A percentile compares a stretch with the other conserved stretches of the same genome.
Conservation (phyloP, 1,140 invertebrate species). For the Gonatopus flavifemur region DNA sequence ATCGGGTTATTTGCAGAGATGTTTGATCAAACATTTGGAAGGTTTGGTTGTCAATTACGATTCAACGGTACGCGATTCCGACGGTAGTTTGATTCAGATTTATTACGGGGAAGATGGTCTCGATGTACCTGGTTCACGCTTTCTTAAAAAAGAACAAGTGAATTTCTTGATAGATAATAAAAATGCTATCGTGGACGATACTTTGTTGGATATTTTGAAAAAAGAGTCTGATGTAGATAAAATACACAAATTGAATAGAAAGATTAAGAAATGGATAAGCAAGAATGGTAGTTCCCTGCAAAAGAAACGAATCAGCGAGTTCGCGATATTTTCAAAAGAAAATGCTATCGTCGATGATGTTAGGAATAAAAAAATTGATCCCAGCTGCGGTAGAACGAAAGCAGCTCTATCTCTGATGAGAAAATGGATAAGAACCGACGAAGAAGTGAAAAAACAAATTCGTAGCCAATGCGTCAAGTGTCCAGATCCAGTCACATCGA, state of each 20-base stretch:
- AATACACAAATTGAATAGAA: conserved; percentile 58
- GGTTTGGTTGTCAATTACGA: conserved; percentile 91
- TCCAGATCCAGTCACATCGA: conserved; percentile 75
- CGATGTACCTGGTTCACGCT: conserved; percentile 86
- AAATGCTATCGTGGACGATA: conserved; percentile 65
- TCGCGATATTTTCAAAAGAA: conserved; percentile 40
- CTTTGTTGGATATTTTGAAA: conserved; percentile 63
- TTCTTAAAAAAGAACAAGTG: conserved; percentile 78
- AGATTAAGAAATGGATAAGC: conserved; percentile 65
- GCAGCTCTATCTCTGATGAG: conserved; percentile 62
- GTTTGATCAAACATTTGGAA: conserved; percentile 97
- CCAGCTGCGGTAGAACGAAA: conserved; percentile 42
- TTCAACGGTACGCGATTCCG: conserved; percentile 91
- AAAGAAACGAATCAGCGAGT: conserved; percentile 47
- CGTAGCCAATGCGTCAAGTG: conserved; percentile 53
- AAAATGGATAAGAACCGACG: conserved; percentile 64
- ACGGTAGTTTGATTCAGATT: conserved; percentile 89
- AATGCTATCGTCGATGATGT: conserved; percentile 39
- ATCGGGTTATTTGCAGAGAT: conserved; percentile 97
- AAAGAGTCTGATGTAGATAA: conserved; percentile 54
- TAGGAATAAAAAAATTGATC: conserved; percentile 34
- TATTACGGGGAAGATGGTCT: conserved; percentile 98
- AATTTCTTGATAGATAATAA: conserved; percentile 81
- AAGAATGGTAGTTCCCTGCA: conserved; percentile 56
- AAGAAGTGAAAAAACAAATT: conserved; percentile 61